These are phyloP conservation scores for Nerophis lumbriciformis DNA, from an alignment of 2,113 vertebrate genomes.

Conservation along the genomic window DNA sequence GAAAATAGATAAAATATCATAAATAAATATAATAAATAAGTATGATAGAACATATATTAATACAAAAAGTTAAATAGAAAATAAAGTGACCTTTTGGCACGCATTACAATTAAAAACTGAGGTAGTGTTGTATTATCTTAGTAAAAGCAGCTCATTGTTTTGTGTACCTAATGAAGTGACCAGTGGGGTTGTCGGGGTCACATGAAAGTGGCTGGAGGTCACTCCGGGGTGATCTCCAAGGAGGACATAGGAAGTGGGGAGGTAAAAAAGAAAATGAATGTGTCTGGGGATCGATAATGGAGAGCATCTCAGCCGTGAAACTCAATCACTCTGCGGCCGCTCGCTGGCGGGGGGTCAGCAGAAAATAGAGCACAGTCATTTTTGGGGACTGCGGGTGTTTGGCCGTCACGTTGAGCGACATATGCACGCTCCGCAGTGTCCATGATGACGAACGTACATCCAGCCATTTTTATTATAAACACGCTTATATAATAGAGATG, in stretches of 20 bases:
- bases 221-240: slow-evolving; percentile 28
- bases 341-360: slow-evolving; percentile 11
- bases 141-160: too few relatives aligned
- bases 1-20: too few relatives aligned
- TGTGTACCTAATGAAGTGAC: neutral
- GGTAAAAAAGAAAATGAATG: slow-evolving; percentile 40
- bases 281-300: slow-evolving; percentile 56
- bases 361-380: neutral
- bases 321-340: slow-evolving; percentile 41
- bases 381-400: slow-evolving; percentile 16
- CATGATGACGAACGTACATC: too few relatives aligned
- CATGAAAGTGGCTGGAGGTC: slow-evolving; percentile 17
- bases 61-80: too few relatives aligned
- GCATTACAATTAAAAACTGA: too few relatives aligned
- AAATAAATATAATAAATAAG: too few relatives aligned
- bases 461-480: too few relatives aligned
- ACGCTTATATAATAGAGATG: too few relatives aligned
- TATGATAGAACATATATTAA: too few relatives aligned
- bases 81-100: too few relatives aligned
- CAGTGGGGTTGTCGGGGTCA: neutral
- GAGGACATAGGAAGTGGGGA: slow-evolving; percentile 65
- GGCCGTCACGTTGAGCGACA: slow-evolving; percentile 9
- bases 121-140: too few relatives aligned
- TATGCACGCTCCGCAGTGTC: too few relatives aligned
- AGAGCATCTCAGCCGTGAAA: slow-evolving; percentile 54